These are phyloP conservation scores for Caenorhabditis virilis DNA, from an alignment of 2,888 invertebrate species.

Conservation along the genomic window DNA sequence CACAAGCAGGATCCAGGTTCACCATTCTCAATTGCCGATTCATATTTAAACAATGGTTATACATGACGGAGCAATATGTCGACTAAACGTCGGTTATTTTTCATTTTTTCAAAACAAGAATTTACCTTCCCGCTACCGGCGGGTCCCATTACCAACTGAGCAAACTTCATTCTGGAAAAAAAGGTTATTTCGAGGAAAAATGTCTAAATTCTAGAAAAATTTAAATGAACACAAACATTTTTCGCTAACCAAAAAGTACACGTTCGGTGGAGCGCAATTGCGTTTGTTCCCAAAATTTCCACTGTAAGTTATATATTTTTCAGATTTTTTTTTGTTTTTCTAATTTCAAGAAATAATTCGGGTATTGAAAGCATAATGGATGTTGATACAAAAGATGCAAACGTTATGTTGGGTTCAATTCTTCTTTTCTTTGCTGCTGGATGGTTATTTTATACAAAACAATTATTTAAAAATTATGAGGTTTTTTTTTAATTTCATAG, in stretches of 20 bases:
- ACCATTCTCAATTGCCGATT: slow-evolving; percentile 78
- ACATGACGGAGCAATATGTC: slow-evolving; percentile 73
- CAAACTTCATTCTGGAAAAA: slow-evolving; percentile 74
- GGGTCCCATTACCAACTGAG: slow-evolving; percentile 92
- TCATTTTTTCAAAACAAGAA: slow-evolving; percentile 4
- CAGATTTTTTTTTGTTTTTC: slow-evolving; percentile 3
- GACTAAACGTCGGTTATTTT: slow-evolving; percentile 44
- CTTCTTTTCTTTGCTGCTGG: slow-evolving; percentile 88
- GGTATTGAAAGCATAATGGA: slow-evolving; percentile 20
- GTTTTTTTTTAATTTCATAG: slow-evolving; percentile 25
- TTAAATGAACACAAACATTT: slow-evolving; percentile 9
- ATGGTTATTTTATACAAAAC: slow-evolving; percentile 97
- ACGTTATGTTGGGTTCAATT: slow-evolving; percentile 27
- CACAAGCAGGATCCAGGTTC: slow-evolving; percentile 97
- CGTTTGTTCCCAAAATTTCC: neutral
- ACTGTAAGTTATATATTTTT: too few relatives aligned
- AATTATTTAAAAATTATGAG: slow-evolving; percentile 70
- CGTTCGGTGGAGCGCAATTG: slow-evolving; percentile 20
- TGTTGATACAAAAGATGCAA: slow-evolving; percentile 35
- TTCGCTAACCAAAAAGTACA: neutral
- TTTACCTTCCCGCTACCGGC: slow-evolving; percentile 96
- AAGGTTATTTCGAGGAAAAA: slow-evolving; percentile 6
- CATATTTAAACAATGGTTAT: slow-evolving; percentile 79
- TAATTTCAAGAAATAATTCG: neutral
- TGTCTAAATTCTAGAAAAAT: too few relatives aligned